phyloP scores from a whole-genome alignment of 2,797 vertebrate species.

The Oreochromis grahami region DNA sequence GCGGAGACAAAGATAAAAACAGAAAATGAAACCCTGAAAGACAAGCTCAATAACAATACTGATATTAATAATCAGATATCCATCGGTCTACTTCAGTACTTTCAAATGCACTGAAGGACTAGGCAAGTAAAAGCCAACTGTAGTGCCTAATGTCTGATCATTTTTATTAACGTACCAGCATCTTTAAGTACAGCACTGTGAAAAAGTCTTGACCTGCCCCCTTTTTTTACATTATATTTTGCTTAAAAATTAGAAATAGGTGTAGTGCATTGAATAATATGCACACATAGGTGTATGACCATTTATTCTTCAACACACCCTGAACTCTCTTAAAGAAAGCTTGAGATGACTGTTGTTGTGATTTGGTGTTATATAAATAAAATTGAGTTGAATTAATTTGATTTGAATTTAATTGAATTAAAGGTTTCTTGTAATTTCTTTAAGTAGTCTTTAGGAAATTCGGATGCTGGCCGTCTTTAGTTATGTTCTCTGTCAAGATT shows the following conservation, averaged over 20 bases:
- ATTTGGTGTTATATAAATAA: background rate
- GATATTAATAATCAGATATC: background rate
- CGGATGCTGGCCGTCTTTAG: rapidly evolving
- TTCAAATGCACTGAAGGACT: background rate
- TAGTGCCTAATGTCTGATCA: background rate
- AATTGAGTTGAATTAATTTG: rapidly evolving
- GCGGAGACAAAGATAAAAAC: background rate
- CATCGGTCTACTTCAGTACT: background rate
- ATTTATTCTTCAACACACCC: background rate
- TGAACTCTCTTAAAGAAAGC: rapidly evolving
- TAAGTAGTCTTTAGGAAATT: background rate
- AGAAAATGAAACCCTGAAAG: background rate
- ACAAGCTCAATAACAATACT: background rate
- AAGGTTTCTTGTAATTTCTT: background rate
- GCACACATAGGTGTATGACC: background rate
- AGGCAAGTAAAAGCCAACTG: background rate
- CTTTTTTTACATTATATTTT: background rate
- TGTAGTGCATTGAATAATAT: background rate
- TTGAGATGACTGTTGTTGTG: background rate
- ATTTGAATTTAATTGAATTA: background rate
- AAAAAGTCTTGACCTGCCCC: background rate
- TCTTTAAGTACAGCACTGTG: background rate
- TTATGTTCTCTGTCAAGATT: background rate
- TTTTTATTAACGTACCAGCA: background rate
- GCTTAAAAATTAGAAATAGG: background rate